phyloP scores from a whole-genome alignment of 2,888 invertebrate species.

The Odontocolon sp. region DNA sequence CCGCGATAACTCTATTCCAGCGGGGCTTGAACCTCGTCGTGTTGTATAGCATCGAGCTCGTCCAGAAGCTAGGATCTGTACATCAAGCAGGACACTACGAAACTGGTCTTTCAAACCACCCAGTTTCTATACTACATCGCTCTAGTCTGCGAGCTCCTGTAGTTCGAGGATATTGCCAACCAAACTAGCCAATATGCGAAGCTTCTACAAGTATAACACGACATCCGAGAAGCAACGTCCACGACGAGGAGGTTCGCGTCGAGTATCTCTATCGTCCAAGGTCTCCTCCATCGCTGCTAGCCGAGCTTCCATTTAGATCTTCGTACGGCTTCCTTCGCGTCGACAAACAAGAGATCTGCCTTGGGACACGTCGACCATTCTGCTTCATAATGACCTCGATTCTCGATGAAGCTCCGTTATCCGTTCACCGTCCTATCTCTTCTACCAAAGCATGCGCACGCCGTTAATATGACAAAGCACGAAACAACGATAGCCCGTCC shows the following conservation, averaged over 20 bases:
- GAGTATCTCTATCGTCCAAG: slow-evolving; percentile 13
- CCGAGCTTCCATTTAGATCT: slow-evolving; percentile 7
- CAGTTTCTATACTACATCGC: slow-evolving; percentile 21
- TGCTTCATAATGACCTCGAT: slow-evolving; percentile 25
- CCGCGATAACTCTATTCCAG: slow-evolving; percentile 78
- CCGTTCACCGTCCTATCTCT: neutral
- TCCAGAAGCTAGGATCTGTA: slow-evolving; percentile 56
- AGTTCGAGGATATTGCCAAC: slow-evolving; percentile 67
- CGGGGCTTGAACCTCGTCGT: slow-evolving; percentile 50
- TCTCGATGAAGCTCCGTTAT: slow-evolving; percentile 17
- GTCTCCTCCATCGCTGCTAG: neutral
- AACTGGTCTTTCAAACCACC: slow-evolving; percentile 51
- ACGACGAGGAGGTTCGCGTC: slow-evolving; percentile 37
- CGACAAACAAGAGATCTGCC: neutral
- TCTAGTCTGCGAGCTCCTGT: slow-evolving; percentile 36
- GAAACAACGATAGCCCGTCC: slow-evolving; percentile 5
- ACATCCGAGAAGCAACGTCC: slow-evolving; percentile 28
- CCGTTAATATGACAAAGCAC: slow-evolving; percentile 28
- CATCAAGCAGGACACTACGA: slow-evolving; percentile 42
- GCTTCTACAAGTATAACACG: slow-evolving; percentile 18
- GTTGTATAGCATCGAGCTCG: slow-evolving; percentile 42
- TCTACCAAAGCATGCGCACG: neutral
- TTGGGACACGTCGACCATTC: slow-evolving; percentile 18
- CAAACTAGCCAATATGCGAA: slow-evolving; percentile 67
- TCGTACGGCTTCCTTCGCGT: neutral